Base-by-base conservation (phyloP, 2,113 vertebrate species). In the Pterophyllum scalare region DNA sequence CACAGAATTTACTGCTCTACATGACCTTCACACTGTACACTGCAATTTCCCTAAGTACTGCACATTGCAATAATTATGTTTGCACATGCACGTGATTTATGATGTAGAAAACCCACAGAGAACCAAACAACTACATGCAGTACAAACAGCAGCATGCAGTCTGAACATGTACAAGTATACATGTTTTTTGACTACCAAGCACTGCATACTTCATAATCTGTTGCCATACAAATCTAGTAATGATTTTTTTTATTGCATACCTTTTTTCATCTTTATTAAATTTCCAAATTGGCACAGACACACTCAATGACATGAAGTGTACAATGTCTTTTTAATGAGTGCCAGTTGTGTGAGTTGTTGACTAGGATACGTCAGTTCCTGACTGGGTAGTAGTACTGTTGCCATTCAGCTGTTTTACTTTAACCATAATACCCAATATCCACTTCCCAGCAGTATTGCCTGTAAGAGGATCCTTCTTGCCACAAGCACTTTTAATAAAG, bases 41-140 rank as follows among this genome's bases (percentile, higher is more conserved):
- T 77, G 77, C 80, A 83, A 85, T 91, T 91, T 94, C 89, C 91
- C 89, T 79, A 59, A 92, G 88, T 86, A 28, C 80, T 62, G 14
- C 43, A 38, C 79, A 80, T 80, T 61, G 85, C 72, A 56, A 65
- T 88, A 92, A 91, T 92, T 85, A 87, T 84, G 82, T 80, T 81
- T 59, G 80, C 79, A 82, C 85, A 91, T 75, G 89, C 86, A 88
- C 46, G 81, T 14, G 74, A 87, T 83, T 67, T 82, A 87, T 72
- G 80, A 60, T 58, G 74, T 84, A 87, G 78, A 70, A 77, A 87
- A 85, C 81, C 80, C 35, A 59, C 11, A 28, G 31, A 70, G n/a
- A 79, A 19, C 15, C 46, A 28, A 43, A 49, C 40, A 49, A 49
- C 64, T 17, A 56, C 28, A n/a, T 24, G 31, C 43, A 70, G 65